These are phyloP conservation scores for Euglossa dilemma DNA, from an alignment of 1,140 invertebrate species.

Conservation along the genomic window DNA sequence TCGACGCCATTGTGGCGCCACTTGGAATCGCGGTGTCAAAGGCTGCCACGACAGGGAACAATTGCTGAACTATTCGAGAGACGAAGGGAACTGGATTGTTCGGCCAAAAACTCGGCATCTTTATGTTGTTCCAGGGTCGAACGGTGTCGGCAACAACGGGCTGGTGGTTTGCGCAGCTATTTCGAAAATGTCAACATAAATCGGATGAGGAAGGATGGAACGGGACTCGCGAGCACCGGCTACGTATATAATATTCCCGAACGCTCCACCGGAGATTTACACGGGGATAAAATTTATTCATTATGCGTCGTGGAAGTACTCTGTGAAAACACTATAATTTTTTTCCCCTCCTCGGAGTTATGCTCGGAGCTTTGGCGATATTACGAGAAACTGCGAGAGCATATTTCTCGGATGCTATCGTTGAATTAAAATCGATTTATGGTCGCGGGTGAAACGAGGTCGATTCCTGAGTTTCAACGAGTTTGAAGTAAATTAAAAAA, in stretches of 20 bases:
- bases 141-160: neutral
- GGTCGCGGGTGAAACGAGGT: neutral
- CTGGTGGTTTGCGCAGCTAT: neutral
- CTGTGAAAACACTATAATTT: neutral
- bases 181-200: conserved; percentile 19
- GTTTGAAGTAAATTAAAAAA: no score
- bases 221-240: neutral
- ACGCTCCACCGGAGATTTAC: neutral
- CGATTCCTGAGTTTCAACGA: no score
- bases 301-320: neutral
- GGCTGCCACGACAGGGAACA: no score
- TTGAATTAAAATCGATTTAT: neutral
- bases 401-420: neutral
- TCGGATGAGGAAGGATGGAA: neutral
- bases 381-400: neutral
- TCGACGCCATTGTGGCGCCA: no score
- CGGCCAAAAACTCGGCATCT: neutral
- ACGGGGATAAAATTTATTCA: conserved; percentile 7
- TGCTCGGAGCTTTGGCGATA: neutral
- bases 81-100: neutral
- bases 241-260: conserved; percentile 6
- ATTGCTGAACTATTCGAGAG: neutral
- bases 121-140: neutral
- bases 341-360: neutral
- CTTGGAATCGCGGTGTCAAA: no score